phyloP scores from a whole-genome alignment of 1,140 invertebrate species.

The Leptinotarsa defecta region DNA sequence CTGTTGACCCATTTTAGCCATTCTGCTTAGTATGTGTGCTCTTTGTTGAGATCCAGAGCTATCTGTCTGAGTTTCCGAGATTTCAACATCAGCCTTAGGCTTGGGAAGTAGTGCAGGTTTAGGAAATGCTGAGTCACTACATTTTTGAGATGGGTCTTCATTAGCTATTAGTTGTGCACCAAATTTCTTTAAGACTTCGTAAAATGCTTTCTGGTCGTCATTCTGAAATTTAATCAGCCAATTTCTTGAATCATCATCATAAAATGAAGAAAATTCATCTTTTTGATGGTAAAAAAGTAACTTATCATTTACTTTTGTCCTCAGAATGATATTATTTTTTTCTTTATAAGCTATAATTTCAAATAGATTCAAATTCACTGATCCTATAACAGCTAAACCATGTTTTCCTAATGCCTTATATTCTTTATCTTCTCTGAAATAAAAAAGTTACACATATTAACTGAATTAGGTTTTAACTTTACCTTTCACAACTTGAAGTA shows the following conservation, averaged over 20 bases:
- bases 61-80: neutral
- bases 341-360: slow-evolving; percentile 45
- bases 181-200: slow-evolving; percentile 29
- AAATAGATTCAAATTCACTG: slow-evolving; percentile 26
- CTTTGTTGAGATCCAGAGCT: slow-evolving; percentile 27
- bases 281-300: slow-evolving; percentile 34
- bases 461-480: neutral
- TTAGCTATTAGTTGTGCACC: slow-evolving; percentile 30
- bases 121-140: neutral
- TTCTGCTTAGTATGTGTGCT: slow-evolving; percentile 46
- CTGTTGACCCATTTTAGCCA: slow-evolving; percentile 50
- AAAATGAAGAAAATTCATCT: slow-evolving; percentile 40
- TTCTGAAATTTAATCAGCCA: slow-evolving; percentile 42
- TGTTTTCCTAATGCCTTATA: slow-evolving; percentile 36
- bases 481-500: too few species aligned
- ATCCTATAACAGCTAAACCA: slow-evolving; percentile 42
- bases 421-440: slow-evolving; percentile 36
- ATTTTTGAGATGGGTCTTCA: slow-evolving; percentile 7
- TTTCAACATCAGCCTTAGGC: neutral
- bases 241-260: slow-evolving; percentile 39
- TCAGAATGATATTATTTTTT: slow-evolving; percentile 39
- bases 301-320: slow-evolving; percentile 28
- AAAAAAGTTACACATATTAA: neutral
- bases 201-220: slow-evolving; percentile 36
- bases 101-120: slow-evolving; percentile 27